These are phyloP conservation scores for Clarias fuscus DNA, from an alignment of 2,797 vertebrate genomes.

Conservation along the genomic window DNA sequence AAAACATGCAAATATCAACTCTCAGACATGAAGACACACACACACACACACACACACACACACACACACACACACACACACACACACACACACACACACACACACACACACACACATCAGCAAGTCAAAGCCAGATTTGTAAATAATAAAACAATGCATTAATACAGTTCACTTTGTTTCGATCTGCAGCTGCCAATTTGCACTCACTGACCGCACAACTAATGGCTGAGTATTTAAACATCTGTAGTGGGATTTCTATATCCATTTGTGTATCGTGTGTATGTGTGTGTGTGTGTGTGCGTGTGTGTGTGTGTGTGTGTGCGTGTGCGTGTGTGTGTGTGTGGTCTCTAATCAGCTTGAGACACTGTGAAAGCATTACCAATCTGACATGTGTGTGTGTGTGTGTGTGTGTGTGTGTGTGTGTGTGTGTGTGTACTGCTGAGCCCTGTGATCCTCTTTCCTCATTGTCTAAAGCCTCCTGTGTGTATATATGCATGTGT, in stretches of 20 bases:
- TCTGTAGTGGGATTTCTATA: slow-evolving; percentile 24
- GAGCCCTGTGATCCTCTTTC: slow-evolving; percentile 15
- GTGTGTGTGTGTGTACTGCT: neutral
- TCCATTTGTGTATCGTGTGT: neutral
- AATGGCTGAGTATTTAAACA: slow-evolving; percentile 16
- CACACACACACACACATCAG: too few relatives aligned
- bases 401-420: too few relatives aligned
- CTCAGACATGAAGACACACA: neutral
- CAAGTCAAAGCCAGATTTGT: too few relatives aligned
- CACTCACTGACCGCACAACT: neutral
- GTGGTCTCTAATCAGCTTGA: slow-evolving; percentile 12
- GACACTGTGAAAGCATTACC: slow-evolving; percentile 15
- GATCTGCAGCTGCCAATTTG: neutral
- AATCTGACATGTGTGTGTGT: neutral
- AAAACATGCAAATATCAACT: neutral
- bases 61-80: too few relatives aligned
- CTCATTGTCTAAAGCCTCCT: slow-evolving; percentile 19
- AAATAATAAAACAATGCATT: neutral
- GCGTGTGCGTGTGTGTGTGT: slow-evolving; percentile 30
- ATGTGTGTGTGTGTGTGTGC: slow-evolving; percentile 27
- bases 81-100: too few relatives aligned
- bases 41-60: too few relatives aligned
- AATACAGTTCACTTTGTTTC: neutral
- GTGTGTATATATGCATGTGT: slow-evolving; percentile 14
- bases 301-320: slow-evolving; percentile 22